A percentile compares a stretch with the other conserved stretches of the same genome.
Evolutionary conservation across 2,888 invertebrate genomes (phyloP).

Genomic region (Ametastegia equiseti): DNA sequence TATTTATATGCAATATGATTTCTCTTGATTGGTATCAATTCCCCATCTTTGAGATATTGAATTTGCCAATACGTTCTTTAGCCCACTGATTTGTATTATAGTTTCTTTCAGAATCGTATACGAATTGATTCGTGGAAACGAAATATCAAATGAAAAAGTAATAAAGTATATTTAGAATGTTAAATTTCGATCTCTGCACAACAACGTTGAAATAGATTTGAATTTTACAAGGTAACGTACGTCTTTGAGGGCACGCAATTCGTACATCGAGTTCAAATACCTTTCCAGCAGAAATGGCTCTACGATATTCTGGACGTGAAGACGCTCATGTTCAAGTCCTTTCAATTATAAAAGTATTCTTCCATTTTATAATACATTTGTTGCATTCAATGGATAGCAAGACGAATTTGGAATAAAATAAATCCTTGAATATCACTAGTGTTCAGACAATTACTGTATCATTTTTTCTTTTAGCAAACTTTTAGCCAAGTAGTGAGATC

Average conservation of each 20-base stretch:
- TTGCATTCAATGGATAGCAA: not conserved
- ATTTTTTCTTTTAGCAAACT: not conserved
- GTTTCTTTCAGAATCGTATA: not conserved
- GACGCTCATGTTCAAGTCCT: conserved; percentile 67
- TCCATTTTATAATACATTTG: not conserved
- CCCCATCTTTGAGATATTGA: not conserved
- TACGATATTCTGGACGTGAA: conserved; percentile 73
- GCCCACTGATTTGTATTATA: not conserved
- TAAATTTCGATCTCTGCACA: not conserved
- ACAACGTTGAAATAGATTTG: not conserved
- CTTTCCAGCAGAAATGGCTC: conserved; percentile 73
- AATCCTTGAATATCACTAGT: not conserved
- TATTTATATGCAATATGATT: not conserved
- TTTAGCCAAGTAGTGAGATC: not conserved
- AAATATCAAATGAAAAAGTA: not conserved
- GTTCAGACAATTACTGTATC: not conserved
- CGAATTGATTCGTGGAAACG: not conserved
- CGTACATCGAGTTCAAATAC: conserved; percentile 65
- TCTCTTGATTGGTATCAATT: not conserved
- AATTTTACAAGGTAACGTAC: conserved; percentile 69
- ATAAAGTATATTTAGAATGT: not conserved
- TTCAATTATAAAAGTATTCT: conserved; percentile 57
- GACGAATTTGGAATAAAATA: not conserved
- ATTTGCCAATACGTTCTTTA: not conserved
- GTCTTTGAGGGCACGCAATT: conserved; percentile 72